These are phyloP conservation scores for Gymnothorax reevesii DNA, from an alignment of 2,797 vertebrate genomes.

Conservation along the genomic window DNA sequence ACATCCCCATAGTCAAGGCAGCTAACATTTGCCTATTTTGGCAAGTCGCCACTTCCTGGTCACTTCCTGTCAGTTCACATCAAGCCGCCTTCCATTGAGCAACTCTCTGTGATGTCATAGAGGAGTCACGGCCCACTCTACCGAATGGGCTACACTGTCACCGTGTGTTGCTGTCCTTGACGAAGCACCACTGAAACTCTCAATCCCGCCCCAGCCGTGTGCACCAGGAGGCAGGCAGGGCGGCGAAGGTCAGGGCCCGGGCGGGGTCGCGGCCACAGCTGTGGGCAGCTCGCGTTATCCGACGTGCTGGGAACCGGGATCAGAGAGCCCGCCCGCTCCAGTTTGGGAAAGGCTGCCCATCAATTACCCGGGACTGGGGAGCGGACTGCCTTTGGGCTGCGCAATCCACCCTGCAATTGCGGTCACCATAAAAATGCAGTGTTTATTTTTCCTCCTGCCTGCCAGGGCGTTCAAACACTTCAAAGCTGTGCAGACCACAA, in stretches of 20 bases:
- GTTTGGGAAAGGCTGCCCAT: constrained; percentile 24
- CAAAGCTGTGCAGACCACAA: constrained; percentile 32
- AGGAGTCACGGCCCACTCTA: not conserved
- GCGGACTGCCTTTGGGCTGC: constrained; percentile 36
- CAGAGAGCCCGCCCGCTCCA: constrained; percentile 33
- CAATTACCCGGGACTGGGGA: constrained; percentile 47
- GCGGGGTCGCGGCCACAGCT: not conserved
- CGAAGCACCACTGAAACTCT: not conserved
- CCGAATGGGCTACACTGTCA: not conserved
- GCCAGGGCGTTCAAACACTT: constrained; percentile 22
- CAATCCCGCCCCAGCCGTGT: not conserved
- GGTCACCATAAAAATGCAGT: constrained; percentile 39
- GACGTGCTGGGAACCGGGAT: constrained; percentile 51
- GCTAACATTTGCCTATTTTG: not conserved
- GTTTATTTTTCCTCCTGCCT: constrained; percentile 20
- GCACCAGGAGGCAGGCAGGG: not conserved
- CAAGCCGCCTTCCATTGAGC: not conserved
- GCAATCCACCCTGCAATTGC: constrained; percentile 57
- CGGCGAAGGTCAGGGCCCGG: not conserved
- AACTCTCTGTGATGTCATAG: not conserved
- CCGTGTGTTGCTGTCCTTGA: not conserved
- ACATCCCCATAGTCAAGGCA: not conserved
- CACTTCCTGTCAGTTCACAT: not conserved
- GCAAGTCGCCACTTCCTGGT: not conserved
- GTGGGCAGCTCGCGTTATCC: constrained; percentile 26